Percentiles rank a stretch among this genome's conserved stretches.
Conservation (phyloP, 2,888 invertebrate species). For the Nasonia oneida region DNA sequence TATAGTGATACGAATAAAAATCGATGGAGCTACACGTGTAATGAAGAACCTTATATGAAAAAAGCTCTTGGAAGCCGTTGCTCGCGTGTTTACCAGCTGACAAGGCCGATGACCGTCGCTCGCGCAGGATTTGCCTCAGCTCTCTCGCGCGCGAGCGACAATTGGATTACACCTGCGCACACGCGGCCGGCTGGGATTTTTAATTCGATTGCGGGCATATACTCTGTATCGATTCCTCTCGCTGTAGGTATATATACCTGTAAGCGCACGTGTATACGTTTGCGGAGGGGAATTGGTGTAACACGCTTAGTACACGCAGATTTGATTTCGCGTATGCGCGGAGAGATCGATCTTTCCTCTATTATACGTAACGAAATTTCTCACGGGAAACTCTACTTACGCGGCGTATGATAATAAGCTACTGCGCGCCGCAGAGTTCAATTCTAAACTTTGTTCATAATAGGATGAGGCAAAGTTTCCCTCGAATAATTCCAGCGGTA, state of each 20-base stretch:
- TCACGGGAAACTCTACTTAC: too few relatives aligned
- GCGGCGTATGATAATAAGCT: too few relatives aligned
- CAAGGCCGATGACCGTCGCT: constrained; percentile 55
- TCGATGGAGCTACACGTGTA: too few relatives aligned
- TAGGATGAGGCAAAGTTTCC: neutral
- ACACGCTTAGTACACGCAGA: neutral
- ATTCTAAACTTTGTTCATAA: neutral
- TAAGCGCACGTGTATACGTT: neutral
- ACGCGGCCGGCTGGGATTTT: neutral
- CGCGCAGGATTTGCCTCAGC: neutral
- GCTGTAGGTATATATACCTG: neutral
- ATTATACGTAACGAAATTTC: too few relatives aligned
- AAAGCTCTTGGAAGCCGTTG: neutral
- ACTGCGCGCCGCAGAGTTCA: too few relatives aligned
- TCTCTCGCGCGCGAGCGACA: neutral
- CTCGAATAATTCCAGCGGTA: neutral
- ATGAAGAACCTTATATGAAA: neutral
- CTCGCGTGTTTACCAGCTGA: neutral
- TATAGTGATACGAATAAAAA: too few relatives aligned
- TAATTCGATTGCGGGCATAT: neutral
- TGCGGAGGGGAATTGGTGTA: neutral
- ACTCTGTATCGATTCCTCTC: neutral
- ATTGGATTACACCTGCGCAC: constrained; percentile 44
- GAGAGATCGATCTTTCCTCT: too few relatives aligned
- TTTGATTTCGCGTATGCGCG: neutral